phyloP scores from a whole-genome alignment of 2,888 invertebrate genomes.

The Artemia sinica region DNA sequence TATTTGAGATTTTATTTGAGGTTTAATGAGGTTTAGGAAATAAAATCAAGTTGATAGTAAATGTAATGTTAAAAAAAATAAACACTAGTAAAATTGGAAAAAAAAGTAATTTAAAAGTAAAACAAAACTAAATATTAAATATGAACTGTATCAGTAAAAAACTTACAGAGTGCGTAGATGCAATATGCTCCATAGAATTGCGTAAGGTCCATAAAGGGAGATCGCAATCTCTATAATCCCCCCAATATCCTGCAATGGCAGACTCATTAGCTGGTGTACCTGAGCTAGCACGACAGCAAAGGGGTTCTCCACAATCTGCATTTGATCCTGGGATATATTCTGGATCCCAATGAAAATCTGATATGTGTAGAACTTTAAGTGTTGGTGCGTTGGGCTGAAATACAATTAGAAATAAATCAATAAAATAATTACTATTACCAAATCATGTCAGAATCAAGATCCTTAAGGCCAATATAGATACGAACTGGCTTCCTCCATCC shows the following conservation, averaged over 20 bases:
- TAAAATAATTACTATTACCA: no score
- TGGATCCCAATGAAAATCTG: conserved; percentile 63
- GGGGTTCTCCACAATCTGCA: conserved; percentile 52
- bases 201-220: conserved; percentile 49
- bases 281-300: conserved; percentile 53
- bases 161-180: conserved; percentile 38
- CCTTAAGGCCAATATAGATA: no score
- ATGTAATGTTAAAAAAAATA: no score
- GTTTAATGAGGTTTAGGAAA: no score
- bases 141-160: background rate
- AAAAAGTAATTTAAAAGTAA: no score
- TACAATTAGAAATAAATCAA: background rate
- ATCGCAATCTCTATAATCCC: conserved; percentile 60
- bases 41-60: no score
- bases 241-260: conserved; percentile 53
- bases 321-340: conserved; percentile 47
- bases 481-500: no score
- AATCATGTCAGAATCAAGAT: no score
- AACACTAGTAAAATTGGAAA: no score
- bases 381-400: conserved; percentile 15
- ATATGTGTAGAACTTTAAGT: conserved; percentile 44
- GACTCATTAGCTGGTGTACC: conserved; percentile 27
- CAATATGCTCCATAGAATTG: conserved; percentile 46
- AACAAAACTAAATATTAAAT: no score
- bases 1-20: no score